Conservation (phyloP, 2,797 vertebrate genomes). For the Melanotaenia parkinsoni region DNA sequence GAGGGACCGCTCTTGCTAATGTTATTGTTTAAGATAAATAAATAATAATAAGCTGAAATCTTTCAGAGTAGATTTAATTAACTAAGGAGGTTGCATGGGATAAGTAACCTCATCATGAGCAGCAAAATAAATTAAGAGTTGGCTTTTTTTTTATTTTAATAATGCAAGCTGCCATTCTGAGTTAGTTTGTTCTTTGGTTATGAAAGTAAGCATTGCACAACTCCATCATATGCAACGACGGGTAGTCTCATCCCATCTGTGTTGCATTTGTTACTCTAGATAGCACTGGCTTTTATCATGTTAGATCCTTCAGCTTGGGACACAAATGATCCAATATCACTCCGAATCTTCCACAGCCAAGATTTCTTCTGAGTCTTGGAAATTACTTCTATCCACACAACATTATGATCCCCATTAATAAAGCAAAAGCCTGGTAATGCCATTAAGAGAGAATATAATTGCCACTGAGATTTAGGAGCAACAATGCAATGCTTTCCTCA, state of each 20-base stretch:
- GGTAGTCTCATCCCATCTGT: conserved; percentile 44
- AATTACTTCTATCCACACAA: conserved; percentile 53
- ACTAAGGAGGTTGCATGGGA: conserved; percentile 18
- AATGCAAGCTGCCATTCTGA: conserved; percentile 56
- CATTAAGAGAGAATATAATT: conserved; percentile 69
- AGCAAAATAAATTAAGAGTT: conserved; percentile 62
- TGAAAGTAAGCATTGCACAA: conserved; percentile 11
- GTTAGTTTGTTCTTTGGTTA: conserved; percentile 42
- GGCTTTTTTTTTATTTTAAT: conserved; percentile 53
- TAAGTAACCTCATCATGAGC: conserved; percentile 17
- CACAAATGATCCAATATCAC: conserved; percentile 35
- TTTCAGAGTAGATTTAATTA: conserved; percentile 34
- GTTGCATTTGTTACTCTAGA: conserved; percentile 32
- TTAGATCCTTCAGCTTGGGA: conserved; percentile 49
- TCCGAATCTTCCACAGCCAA: conserved; percentile 53
- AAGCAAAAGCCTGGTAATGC: conserved; percentile 63
- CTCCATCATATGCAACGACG: conserved; percentile 27
- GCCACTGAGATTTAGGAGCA: conserved; percentile 63
- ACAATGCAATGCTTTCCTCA: conserved; percentile 43
- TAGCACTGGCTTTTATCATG: conserved; percentile 27
- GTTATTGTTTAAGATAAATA: conserved; percentile 16
- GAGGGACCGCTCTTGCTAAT: neutral
- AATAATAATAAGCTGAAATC: conserved; percentile 27
- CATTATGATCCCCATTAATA: conserved; percentile 72
- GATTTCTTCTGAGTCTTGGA: conserved; percentile 65